Evolutionary conservation across 1,140 invertebrate species (phyloP).

Genomic region (Drosophila hydei): DNA sequence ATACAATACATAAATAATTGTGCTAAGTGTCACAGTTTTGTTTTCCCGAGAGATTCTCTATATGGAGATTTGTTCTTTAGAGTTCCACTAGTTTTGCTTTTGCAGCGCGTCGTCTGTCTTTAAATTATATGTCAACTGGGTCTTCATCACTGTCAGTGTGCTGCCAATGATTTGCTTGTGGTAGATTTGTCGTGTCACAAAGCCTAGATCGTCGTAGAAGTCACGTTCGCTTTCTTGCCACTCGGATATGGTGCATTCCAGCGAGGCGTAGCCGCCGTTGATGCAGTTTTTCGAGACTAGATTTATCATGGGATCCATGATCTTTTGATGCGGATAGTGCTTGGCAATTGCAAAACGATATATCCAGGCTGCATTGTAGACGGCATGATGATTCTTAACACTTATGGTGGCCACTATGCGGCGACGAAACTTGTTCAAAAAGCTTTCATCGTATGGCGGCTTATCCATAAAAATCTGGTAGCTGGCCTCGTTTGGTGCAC

Average conservation of each 20-base stretch:
- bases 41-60: conserved; percentile 41
- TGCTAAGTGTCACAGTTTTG: conserved; percentile 54
- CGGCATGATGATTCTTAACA: conserved; percentile 70
- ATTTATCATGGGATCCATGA: conserved; percentile 75
- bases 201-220: conserved; percentile 72
- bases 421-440: conserved; percentile 71
- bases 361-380: conserved; percentile 82
- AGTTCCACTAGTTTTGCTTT: conserved; percentile 62
- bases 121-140: conserved; percentile 69
- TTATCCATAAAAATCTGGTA: conserved; percentile 76
- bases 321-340: conserved; percentile 70
- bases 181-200: conserved; percentile 79
- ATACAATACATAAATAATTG: conserved; percentile 47
- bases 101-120: conserved; percentile 57
- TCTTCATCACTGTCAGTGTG: conserved; percentile 76
- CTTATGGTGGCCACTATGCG: conserved; percentile 72
- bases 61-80: background rate
- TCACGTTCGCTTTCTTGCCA: conserved; percentile 80
- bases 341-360: conserved; percentile 77
- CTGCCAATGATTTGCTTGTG: conserved; percentile 81
- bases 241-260: conserved; percentile 77
- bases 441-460: conserved; percentile 58
- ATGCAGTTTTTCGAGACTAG: conserved; percentile 63
- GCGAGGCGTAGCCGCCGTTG: conserved; percentile 59
- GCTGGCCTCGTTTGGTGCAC: conserved; percentile 70